Evolutionary conservation across 2,888 invertebrate genomes (phyloP), one percentile per base, ranked within the genome.

Genomic region (Drosophila flavopinicola): DNA sequence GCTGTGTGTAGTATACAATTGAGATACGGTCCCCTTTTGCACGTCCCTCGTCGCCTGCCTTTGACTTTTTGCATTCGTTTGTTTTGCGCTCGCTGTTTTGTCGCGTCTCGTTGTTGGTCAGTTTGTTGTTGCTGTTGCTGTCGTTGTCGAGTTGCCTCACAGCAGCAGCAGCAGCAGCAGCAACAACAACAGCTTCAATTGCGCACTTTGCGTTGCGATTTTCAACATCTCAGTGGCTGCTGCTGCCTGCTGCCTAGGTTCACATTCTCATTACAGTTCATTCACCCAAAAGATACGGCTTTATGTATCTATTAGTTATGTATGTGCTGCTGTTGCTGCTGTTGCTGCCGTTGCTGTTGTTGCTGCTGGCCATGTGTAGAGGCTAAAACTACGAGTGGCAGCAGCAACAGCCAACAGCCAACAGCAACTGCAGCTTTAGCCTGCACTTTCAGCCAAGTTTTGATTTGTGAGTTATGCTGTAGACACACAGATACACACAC

Each of bases 221-320:
- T 87, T 78, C 83, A 72, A 72, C 84, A 78, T 67, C 75, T 75
- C 70, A 44, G 52, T 45, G 48, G 45, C 44, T 38, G 56, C 45
- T 51, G 59, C 65, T 52, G 32, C 24, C n/a, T 59, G 60, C 44
- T 61, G 77, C 72, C 75, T 87, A 85, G 86, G 87, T 83, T 88
- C 88, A 86, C 83, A 87, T 87, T 87, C 87, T 87, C 87, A 87
- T 87, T 88, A 87, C 80, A 85, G 87, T 83, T 87, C 86, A 79
- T 88, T 87, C 88, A 87, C 80, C 88, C 68, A 86, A 77, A 83
- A 79, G 77, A 83, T 80, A 87, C 78, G 74, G 75, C 80, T 87
- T 83, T 83, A 85, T 83, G 87, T 83, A 83, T 83, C 87, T 83
- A 85, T 87, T 79, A 87, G 85, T 83, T 87, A 85, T 83, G 85